Percentiles rank a stretch among this genome's conserved stretches.
Conservation (phyloP, 2,888 invertebrate genomes). For the Eupeodes luniger region DNA sequence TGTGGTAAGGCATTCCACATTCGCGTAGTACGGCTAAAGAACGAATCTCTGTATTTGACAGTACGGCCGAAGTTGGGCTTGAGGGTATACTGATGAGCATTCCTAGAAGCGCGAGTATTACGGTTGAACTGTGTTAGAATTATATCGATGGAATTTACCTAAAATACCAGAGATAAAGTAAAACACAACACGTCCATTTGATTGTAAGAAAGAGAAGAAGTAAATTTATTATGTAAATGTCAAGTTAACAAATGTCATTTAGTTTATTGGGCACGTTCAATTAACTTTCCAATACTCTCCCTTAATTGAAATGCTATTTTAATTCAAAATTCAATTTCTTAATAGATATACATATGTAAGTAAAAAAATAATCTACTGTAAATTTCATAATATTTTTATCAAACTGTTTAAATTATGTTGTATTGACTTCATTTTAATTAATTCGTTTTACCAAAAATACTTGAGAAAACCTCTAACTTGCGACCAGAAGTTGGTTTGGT, state of each 20-base stretch:
- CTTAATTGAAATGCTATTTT: conserved; percentile 2
- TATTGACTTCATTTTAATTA: neutral
- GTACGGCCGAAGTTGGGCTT: no score
- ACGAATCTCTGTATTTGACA: no score
- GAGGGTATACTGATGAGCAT: no score
- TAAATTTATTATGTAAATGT: conserved; percentile 1
- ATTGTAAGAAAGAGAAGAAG: conserved; percentile 10
- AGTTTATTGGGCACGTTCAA: neutral
- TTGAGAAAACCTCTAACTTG: conserved; percentile 29
- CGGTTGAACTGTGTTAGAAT: no score
- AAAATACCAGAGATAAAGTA: conserved; percentile 22
- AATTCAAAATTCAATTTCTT: neutral
- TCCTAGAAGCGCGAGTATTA: no score
- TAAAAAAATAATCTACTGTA: neutral
- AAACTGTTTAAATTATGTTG: neutral
- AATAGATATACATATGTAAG: neutral
- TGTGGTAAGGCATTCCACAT: no score
- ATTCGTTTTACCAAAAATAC: conserved; percentile 27
- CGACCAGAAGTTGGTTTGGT: conserved; percentile 39
- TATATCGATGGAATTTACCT: conserved; percentile 23
- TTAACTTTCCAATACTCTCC: conserved; percentile 4
- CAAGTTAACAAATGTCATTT: neutral
- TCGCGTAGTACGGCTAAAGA: no score
- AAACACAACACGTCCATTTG: neutral
- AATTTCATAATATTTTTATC: neutral